phyloP scores from a whole-genome alignment of 2,888 invertebrate species.

The Philaethria dido region DNA sequence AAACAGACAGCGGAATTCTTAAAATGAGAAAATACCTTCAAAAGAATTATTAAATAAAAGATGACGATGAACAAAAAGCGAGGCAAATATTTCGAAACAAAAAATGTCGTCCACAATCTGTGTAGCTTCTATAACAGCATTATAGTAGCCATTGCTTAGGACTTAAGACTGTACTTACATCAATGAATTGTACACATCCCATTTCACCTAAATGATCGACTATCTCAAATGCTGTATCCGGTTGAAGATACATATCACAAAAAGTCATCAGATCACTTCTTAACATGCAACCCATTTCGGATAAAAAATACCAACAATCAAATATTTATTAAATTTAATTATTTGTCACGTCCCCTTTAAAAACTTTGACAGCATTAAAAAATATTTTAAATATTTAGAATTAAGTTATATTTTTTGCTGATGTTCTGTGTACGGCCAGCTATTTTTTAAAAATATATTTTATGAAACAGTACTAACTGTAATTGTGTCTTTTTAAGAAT shows the following conservation, averaged over 20 bases:
- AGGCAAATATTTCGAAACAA: background rate
- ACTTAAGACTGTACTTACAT: slow-evolving; percentile 59
- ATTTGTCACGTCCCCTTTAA: background rate
- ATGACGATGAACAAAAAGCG: no score
- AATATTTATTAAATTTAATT: background rate
- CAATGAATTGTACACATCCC: slow-evolving; percentile 87
- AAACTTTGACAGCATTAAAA: background rate
- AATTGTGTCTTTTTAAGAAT: background rate
- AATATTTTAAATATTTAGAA: background rate
- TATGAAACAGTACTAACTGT: background rate
- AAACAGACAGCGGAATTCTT: background rate
- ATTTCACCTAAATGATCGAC: slow-evolving; percentile 94
- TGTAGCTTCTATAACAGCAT: background rate
- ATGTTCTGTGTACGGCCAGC: background rate
- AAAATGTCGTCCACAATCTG: background rate
- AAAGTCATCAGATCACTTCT: slow-evolving; percentile 93
- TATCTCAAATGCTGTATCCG: slow-evolving; percentile 94
- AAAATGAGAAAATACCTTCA: background rate
- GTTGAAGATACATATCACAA: slow-evolving; percentile 95
- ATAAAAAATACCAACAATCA: background rate
- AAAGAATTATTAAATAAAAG: background rate
- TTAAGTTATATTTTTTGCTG: background rate
- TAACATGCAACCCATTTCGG: slow-evolving; percentile 83
- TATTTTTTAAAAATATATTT: background rate
- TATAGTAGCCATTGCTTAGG: background rate